A percentile compares a stretch with the other conserved stretches of the same genome.
These are phyloP conservation scores for Pelagia noctiluca DNA, from an alignment of 30 jellyfish, hydroid and myxozoan species.

Conservation along the genomic window DNA sequence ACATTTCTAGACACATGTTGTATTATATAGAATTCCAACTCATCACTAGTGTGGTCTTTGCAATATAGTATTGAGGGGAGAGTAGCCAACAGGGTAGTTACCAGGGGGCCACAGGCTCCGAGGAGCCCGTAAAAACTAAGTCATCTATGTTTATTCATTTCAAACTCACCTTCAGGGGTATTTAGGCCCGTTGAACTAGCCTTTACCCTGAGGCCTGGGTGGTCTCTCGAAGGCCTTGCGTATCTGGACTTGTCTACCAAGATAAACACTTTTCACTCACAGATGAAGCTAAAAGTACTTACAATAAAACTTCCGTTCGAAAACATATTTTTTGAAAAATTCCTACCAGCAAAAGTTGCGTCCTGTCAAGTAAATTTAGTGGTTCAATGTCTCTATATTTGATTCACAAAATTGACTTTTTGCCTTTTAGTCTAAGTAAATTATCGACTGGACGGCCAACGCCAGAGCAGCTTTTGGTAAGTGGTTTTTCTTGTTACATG, in stretches of 20 bases:
- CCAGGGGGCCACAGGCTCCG: neutral
- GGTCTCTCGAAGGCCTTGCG: too few species aligned
- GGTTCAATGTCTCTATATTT: neutral
- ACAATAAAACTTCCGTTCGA: neutral
- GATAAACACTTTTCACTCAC: neutral
- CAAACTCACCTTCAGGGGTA: too few species aligned
- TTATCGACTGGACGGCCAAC: slow-evolving; percentile 81
- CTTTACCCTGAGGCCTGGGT: too few species aligned
- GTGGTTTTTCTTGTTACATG: neutral
- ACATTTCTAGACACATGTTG: neutral
- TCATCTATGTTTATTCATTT: too few species aligned
- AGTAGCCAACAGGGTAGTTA: neutral
- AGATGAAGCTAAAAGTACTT: neutral
- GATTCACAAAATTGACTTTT: neutral
- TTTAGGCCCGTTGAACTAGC: too few species aligned
- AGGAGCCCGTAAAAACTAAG: too few species aligned
- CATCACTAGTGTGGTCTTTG: neutral
- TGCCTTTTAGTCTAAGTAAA: slow-evolving; percentile 68
- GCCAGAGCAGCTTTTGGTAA: slow-evolving; percentile 88
- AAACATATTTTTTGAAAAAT: neutral
- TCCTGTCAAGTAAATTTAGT: neutral
- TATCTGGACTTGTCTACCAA: neutral
- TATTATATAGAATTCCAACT: neutral
- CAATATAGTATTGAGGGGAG: neutral
- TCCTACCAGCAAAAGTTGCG: neutral